Base-by-base conservation (phyloP, 1,140 invertebrate species). In the Drosophila ambigua region DNA sequence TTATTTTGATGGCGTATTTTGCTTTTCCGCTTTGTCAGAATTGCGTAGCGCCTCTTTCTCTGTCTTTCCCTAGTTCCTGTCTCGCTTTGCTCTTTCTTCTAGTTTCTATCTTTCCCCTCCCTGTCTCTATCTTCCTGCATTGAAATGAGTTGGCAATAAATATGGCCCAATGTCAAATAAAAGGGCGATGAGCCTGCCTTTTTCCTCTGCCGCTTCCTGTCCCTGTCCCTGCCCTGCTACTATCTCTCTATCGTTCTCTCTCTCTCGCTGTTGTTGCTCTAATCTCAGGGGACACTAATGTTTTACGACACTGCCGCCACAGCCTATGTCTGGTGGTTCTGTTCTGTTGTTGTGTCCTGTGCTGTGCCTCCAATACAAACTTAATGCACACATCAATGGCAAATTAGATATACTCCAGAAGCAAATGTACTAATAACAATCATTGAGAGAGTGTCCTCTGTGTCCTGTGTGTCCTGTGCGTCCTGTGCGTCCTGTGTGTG, bases 111-210 rank as follows among this genome's bases (percentile, higher is more conserved):
- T 39, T 39, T 43, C 20, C 35, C 43, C 9, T 57, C 31, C 7
- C 50, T 53, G 35, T 46, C 53, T 45, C 59, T 71, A 43, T 53
- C 44, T 59, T 44, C 59, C 73, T 60, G 54, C 83, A 88, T 79
- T 83, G 81, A 88, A 88, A 88, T 83, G 84, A 88, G 81, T 88
- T 88, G 76, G 83, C 83, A 88, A 88, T 88, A 88, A 88, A 88
- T 88, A 88, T 87, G 79, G 84, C 83, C 84, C 69, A 69, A 77
- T 83, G 84, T 83, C 83, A 83, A 88, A 88, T 88, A 88, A 89
- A 88, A 88, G 84, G 84, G 76, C 83, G 84, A 88, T 87, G 83
- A 89, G 83, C 75, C 81, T 79, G 80, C 72, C 80, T 84, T 76
- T 83, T 84, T 78, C 55, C 63, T 44, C 16, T 6, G 31, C 43